phyloP scores from a whole-genome alignment of 30 jellyfish, hydroid and myxozoan species.

The Hydractinia symbiolongicarpus region DNA sequence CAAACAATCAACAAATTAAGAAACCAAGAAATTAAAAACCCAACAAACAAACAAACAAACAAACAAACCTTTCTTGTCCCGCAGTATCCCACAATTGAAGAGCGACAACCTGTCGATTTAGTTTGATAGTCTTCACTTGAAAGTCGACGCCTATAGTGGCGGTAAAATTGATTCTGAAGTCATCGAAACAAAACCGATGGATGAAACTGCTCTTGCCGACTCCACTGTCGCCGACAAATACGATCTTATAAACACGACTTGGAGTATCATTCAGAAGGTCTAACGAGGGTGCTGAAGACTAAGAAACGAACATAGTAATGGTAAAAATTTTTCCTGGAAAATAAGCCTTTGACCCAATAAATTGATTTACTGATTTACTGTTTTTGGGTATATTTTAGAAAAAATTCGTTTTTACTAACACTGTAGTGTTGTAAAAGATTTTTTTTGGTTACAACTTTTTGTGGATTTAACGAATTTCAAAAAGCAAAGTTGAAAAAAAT shows the following conservation, averaged over 20 bases:
- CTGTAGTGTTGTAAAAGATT: no score
- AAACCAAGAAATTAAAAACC: neutral
- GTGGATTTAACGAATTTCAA: no score
- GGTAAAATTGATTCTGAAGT: constrained; percentile 63
- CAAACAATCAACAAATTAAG: neutral
- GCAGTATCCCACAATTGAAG: constrained; percentile 97
- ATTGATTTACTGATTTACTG: no score
- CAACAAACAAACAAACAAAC: neutral
- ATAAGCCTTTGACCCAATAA: no score
- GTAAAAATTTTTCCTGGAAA: no score
- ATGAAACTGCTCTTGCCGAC: constrained; percentile 97
- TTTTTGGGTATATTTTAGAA: no score
- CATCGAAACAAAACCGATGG: constrained; percentile 85
- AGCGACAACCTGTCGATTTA: constrained; percentile 74
- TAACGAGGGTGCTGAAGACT: constrained; percentile 6
- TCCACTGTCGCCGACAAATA: constrained; percentile 92
- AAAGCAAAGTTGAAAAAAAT: no score
- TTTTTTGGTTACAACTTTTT: no score
- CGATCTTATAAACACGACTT: constrained; percentile 81
- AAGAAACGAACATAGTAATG: neutral
- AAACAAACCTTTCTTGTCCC: constrained; percentile 84
- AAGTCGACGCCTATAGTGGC: constrained; percentile 97
- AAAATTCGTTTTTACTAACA: no score
- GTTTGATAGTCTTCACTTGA: constrained; percentile 73
- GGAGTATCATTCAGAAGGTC: constrained; percentile 65